Percentiles rank a stretch among this genome's conserved stretches.
Evolutionary conservation across 2,888 invertebrate genomes (phyloP).

Genomic region (Erebia aethiops): DNA sequence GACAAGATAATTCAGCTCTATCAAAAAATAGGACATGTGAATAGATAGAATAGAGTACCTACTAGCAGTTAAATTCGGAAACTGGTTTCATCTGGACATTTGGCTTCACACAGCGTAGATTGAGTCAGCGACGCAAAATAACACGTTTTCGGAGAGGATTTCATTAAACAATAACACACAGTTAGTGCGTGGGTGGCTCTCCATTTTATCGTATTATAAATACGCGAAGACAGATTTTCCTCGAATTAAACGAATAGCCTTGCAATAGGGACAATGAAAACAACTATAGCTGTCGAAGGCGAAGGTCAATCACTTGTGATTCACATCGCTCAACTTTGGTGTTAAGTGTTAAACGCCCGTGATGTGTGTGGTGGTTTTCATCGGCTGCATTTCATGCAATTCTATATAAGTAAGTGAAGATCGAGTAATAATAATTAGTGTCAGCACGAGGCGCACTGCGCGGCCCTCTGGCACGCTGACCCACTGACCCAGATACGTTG

Average conservation of each 20-base stretch:
- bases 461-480: constrained; percentile 71
- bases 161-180: constrained; percentile 71
- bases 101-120: constrained; percentile 28
- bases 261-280: constrained; percentile 38
- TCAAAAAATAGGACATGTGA: constrained; percentile 11
- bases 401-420: constrained; percentile 60
- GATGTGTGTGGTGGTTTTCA: constrained; percentile 35
- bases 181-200: constrained; percentile 70
- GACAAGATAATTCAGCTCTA: neutral
- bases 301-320: constrained; percentile 56
- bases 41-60: neutral
- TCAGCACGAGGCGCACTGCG: constrained; percentile 52
- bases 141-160: constrained; percentile 61
- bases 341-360: constrained; percentile 20
- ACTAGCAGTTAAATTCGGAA: neutral
- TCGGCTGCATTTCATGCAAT: constrained; percentile 40
- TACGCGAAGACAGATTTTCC: neutral
- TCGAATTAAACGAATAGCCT: constrained; percentile 37
- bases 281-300: constrained; percentile 41
- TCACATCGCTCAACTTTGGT: constrained; percentile 30
- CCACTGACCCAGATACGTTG: constrained; percentile 81
- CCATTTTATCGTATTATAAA: constrained; percentile 43
- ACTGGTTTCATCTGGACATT: constrained; percentile 22
- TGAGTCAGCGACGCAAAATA: constrained; percentile 67
- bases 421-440: constrained; percentile 58